Evolutionary conservation across 2,888 invertebrate species (phyloP), one percentile per base, ranked within the genome.

Genomic region (Drosophila paramelanica): DNA sequence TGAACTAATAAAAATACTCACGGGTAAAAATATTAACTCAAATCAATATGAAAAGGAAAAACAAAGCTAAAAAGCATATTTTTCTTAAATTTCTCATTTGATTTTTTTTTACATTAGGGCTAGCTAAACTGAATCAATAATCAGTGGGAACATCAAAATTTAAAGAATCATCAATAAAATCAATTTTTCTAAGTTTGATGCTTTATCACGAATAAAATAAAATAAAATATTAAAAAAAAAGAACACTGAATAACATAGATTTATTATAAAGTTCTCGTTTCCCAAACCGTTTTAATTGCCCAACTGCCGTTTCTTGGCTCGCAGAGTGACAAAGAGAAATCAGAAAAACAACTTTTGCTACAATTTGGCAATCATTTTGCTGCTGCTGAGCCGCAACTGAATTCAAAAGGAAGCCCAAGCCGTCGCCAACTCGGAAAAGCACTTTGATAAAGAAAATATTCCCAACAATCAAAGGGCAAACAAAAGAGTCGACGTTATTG

Each of bases 361-460:
- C 42, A 77, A 74, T 74, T 73, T 67, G 57, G 20, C 78, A 75
- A 73, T 73, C 67, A 73, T 77, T 59, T 56, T 72, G 64, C 59
- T 38, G 38, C 33, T 27, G 11, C 36, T 27, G 47, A 10, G 43
- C 23, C 43, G 46, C 36, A 25, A 20, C 5, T 43, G 41, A 56
- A 59, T 53, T 57, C 31, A 42, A 73, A 65, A 23, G 53, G 43
- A 53, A 57, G 23, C 43, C 43, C 43, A 36, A 5, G 61, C 50
- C 41, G 36, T 13, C 41, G 36, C n/a, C 50, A 58, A 68, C 61
- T 46, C 49, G 57, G 17, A 20, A 70, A 79, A 64, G 20, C 80
- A 76, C 77, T 77, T 79, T 79, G 80, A 62, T 73, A 73, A 80
- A 78, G 81, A 80, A 78, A 79, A 78, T 68, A 81, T 79, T 81